Evolutionary conservation across 2,113 vertebrate genomes (phyloP), one percentile per base, ranked within the genome.

Genomic region (Bostrychus sinensis): DNA sequence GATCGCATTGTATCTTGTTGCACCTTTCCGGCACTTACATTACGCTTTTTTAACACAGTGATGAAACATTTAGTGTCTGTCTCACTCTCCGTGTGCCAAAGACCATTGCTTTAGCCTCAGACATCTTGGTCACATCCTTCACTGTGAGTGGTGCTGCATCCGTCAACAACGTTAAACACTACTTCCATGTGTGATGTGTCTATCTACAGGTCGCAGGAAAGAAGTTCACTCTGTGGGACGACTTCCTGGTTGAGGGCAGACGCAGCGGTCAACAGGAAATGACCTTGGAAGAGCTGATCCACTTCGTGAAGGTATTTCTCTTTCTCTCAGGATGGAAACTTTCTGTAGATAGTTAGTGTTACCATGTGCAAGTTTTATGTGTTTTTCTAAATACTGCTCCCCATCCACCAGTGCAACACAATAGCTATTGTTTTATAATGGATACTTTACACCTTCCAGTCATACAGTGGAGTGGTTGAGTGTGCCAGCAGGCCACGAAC

Each of bases 211-310:
- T 94, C 1, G 82, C 77, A 0, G 81, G 82, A 78, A 78, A 45
- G 73, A 71, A 86, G 20, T 95, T 92, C 93, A 95, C 86, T 74
- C 76, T 78, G 68, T 97, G 95, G 94, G 85, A 94, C 65, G 71
- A 81, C 56, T 86, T 96, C 81, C 89, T 84, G 34, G 79, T 97
- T 62, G 69, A 50, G 23, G 94, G 93, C 45, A 77, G 84, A 13
- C 0, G 62, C 0, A 2, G 80, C 4, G 80, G 85, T 1, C 80
- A 89, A 59, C 87, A 93, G 62, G 94, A 91, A 63, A 89, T 93
- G 92, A 96, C 89, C 1, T 86, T 98, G 89, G 79, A 81, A 61
- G 93, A 90, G 3, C 86, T 98, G 73, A 62, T 95, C 72, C 80
- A 83, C 73, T 58, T 91, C 82, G 75, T 98, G 58, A 90, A 94